phyloP scores from a whole-genome alignment of 2,797 vertebrate species.

The Cyprinodon diabolis region DNA sequence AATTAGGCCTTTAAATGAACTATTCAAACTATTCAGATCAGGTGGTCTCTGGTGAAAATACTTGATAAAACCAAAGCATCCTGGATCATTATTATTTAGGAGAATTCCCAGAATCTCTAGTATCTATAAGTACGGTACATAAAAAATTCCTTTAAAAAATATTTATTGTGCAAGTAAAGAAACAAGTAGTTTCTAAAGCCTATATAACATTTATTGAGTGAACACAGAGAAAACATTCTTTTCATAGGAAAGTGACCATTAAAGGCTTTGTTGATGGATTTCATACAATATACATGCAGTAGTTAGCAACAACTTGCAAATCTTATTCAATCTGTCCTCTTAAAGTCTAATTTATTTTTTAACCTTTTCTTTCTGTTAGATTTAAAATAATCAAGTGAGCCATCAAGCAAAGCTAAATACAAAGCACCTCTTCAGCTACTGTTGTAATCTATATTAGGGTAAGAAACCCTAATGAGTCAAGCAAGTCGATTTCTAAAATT shows the following conservation, averaged over 20 bases:
- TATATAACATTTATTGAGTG: not conserved
- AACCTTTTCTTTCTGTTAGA: not conserved
- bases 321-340: not conserved
- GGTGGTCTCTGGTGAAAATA: slow-evolving; percentile 16
- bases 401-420: not conserved
- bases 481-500: too few species aligned
- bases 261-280: not conserved
- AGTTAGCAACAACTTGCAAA: not conserved
- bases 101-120: slow-evolving; percentile 15
- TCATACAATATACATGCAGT: not conserved
- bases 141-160: not conserved
- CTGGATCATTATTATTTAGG: slow-evolving; percentile 8
- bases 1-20: slow-evolving; percentile 47
- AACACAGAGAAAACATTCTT: not conserved
- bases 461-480: not conserved
- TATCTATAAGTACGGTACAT: slow-evolving; percentile 21
- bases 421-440: not conserved
- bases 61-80: slow-evolving; percentile 18
- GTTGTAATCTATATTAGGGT: not conserved
- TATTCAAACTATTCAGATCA: slow-evolving; percentile 30
- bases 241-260: too few species aligned
- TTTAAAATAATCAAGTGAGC: not conserved
- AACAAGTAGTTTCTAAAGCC: not conserved
- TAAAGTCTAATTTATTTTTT: not conserved
- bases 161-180: not conserved